These are phyloP conservation scores for Machimus rusticus DNA, from an alignment of 2,888 invertebrate species.

Conservation along the genomic window DNA sequence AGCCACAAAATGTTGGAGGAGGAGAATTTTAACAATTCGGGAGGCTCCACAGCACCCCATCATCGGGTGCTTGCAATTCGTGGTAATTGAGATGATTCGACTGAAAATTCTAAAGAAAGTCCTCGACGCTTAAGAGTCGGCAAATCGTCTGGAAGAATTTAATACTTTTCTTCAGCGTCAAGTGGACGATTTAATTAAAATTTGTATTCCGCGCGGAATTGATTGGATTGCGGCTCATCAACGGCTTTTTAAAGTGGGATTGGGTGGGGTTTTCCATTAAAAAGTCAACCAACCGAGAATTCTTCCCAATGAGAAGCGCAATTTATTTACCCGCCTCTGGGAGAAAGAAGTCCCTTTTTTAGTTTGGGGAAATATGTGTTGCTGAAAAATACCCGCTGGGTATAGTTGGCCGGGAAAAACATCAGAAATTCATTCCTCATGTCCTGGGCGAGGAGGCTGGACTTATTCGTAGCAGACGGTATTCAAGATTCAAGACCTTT, in stretches of 20 bases:
- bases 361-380: not conserved
- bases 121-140: not conserved
- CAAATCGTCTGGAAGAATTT: not conserved
- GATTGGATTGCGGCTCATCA: constrained; percentile 4
- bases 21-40: not conserved
- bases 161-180: not conserved
- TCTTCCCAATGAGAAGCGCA: not conserved
- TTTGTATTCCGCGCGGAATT: not conserved
- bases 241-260: not conserved
- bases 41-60: not conserved
- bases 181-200: constrained; percentile 15
- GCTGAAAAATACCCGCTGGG: not conserved
- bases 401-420: not conserved
- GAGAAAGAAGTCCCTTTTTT: not conserved
- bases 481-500: not conserved
- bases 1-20: not conserved
- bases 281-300: not conserved
- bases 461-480: not conserved
- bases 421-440: constrained; percentile 6
- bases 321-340: not conserved
- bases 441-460: not conserved
- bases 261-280: not conserved
- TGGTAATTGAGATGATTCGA: not conserved
- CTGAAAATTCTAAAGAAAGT: not conserved
- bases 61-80: not conserved